Conservation (phyloP, 2,797 vertebrate genomes). For the Urosaurus nigricauda region DNA sequence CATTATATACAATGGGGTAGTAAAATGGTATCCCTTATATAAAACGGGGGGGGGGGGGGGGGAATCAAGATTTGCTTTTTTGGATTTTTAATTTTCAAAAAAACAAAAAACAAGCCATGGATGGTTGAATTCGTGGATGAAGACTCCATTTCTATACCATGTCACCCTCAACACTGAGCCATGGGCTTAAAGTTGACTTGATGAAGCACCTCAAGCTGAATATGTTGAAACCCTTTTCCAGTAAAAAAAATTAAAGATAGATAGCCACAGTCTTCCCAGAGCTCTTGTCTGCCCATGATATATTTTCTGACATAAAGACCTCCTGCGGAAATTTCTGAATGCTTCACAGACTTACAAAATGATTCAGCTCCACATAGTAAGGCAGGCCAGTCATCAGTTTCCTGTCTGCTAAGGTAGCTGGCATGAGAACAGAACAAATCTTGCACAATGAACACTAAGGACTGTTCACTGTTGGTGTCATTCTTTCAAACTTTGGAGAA, state of each 20-base stretch:
- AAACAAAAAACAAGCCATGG: too few relatives aligned
- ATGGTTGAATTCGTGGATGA: too few relatives aligned
- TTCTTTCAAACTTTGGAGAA: neutral
- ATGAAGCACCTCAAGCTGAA: neutral
- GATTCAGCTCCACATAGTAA: slow-evolving; percentile 1
- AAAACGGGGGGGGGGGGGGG: too few relatives aligned
- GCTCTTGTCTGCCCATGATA: neutral
- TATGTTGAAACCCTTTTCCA: slow-evolving; percentile 5
- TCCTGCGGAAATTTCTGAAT: neutral
- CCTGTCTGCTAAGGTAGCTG: neutral
- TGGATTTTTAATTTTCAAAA: too few relatives aligned
- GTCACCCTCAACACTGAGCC: too few relatives aligned
- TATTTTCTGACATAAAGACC: slow-evolving; percentile 11
- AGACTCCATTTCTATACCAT: neutral
- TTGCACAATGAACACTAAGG: neutral
- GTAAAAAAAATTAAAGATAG: slow-evolving; percentile 6
- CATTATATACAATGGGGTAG: too few relatives aligned
- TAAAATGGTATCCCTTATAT: too few relatives aligned
- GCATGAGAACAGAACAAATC: neutral
- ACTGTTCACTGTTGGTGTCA: neutral
- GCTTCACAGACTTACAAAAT: neutral
- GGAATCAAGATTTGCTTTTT: too few relatives aligned
- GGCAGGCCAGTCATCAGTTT: neutral
- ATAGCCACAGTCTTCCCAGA: neutral
- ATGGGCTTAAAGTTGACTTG: neutral